A percentile compares a stretch with the other conserved stretches of the same genome.
These are phyloP conservation scores for Tromatobia lineatoria DNA, from an alignment of 2,888 invertebrate species.

Conservation along the genomic window DNA sequence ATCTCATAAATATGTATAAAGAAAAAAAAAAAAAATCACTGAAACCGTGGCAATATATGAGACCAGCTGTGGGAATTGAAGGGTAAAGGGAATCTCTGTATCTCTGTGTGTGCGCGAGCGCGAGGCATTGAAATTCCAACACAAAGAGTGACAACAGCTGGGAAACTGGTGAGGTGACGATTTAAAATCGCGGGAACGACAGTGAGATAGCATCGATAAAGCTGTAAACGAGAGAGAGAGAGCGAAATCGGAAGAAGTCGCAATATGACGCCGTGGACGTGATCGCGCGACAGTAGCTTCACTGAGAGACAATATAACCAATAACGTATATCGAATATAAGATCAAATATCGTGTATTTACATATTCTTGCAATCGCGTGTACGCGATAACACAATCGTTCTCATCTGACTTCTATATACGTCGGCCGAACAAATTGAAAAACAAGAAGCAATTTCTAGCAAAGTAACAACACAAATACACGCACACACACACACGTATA, in stretches of 20 bases:
- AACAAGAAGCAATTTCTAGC: constrained; percentile 4
- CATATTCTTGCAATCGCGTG: constrained; percentile 46
- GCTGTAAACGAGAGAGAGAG: constrained; percentile 15
- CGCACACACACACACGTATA: not conserved
- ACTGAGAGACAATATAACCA: constrained; percentile 49
- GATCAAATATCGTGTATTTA: constrained; percentile 60
- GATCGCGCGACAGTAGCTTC: not conserved
- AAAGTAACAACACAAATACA: not conserved
- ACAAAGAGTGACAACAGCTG: constrained; percentile 10
- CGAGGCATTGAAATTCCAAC: not conserved
- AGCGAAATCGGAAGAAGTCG: constrained; percentile 9
- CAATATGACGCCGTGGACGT: constrained; percentile 3
- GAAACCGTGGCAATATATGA: constrained; percentile 13
- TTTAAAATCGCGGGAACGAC: constrained; percentile 6
- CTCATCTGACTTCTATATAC: not conserved
- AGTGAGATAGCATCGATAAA: not conserved
- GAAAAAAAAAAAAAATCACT: not conserved
- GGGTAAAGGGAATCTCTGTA: constrained; percentile 9
- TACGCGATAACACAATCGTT: constrained; percentile 25
- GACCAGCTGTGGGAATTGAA: not conserved
- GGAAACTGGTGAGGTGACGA: not conserved
- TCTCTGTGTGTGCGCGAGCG: not conserved
- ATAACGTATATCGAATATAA: constrained; percentile 48
- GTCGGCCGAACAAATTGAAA: not conserved
- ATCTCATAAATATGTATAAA: constrained; percentile 24